Evolutionary conservation across 2,797 vertebrate genomes (phyloP).

Genomic region (Sebastes melanostomus): DNA sequence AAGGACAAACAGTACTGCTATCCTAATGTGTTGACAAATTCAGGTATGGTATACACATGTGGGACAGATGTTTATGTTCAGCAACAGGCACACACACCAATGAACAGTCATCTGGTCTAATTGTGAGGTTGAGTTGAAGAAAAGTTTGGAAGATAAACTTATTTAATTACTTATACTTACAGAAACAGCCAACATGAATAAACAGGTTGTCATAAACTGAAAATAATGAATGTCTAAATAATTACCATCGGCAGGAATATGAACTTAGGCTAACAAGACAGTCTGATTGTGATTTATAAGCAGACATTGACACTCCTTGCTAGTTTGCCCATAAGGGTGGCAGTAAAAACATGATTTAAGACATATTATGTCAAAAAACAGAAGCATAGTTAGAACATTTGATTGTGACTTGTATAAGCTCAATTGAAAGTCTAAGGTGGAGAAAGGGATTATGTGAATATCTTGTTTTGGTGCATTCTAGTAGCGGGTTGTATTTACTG

Average conservation of each 20-base stretch:
- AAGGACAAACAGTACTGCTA: constrained; percentile 87
- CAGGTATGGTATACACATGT: constrained; percentile 46
- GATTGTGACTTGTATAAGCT: background rate
- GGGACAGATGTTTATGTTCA: background rate
- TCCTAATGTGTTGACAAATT: constrained; percentile 80
- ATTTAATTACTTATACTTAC: background rate
- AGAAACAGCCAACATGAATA: background rate
- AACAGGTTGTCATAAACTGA: background rate
- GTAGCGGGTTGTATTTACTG: background rate
- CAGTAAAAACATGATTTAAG: background rate
- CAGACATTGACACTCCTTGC: background rate
- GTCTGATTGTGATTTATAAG: background rate
- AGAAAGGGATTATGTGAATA: background rate
- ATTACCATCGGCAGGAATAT: background rate
- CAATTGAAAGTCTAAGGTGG: background rate
- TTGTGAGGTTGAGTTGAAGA: background rate
- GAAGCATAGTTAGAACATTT: background rate
- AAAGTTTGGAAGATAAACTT: background rate
- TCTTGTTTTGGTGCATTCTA: background rate
- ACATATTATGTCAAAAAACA: background rate
- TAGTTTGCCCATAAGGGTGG: background rate
- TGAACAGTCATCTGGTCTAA: background rate
- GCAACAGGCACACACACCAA: background rate
- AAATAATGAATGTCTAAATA: background rate
- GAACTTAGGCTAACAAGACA: background rate